phyloP scores from a whole-genome alignment of 2,113 vertebrate species.

The Numenius arquata region DNA sequence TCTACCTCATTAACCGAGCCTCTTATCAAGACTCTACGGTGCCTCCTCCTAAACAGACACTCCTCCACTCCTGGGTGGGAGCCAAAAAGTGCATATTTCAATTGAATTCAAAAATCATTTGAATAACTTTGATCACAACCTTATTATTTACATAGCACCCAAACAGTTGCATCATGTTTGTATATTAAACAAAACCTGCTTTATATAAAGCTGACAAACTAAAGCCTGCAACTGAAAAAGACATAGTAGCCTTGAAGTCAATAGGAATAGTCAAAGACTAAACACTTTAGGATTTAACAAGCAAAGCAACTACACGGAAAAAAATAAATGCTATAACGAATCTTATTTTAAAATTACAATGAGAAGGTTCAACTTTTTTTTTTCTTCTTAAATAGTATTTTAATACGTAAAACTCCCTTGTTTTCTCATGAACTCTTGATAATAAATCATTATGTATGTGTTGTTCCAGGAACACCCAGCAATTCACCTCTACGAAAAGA shows the following conservation, averaged over 20 bases:
- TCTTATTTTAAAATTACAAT: not conserved
- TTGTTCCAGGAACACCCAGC: not conserved
- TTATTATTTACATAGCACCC: constrained; percentile 25
- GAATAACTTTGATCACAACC: constrained; percentile 32
- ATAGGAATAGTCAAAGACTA: not conserved
- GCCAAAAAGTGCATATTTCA: not conserved
- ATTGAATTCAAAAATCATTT: not conserved
- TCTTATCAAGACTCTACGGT: constrained; percentile 27
- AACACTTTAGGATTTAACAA: not conserved
- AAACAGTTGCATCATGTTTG: constrained; percentile 20
- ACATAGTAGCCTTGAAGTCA: not conserved
- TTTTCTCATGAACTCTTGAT: not conserved
- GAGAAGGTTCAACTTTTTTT: not conserved
- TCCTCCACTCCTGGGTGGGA: not conserved
- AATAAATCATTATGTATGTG: not conserved
- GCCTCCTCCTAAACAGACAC: constrained; percentile 8
- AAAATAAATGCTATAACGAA: not conserved
- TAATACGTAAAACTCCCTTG: not conserved
- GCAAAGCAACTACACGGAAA: not conserved
- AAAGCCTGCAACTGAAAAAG: not conserved
- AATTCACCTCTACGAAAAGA: not conserved
- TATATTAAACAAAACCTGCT: constrained; percentile 29
- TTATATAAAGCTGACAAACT: not conserved
- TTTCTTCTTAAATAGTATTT: not conserved
- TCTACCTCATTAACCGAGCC: not conserved